A percentile compares a stretch with the other conserved stretches of the same genome.
phyloP scores from a whole-genome alignment of 1,140 invertebrate species.

The Drosophila busckii region DNA sequence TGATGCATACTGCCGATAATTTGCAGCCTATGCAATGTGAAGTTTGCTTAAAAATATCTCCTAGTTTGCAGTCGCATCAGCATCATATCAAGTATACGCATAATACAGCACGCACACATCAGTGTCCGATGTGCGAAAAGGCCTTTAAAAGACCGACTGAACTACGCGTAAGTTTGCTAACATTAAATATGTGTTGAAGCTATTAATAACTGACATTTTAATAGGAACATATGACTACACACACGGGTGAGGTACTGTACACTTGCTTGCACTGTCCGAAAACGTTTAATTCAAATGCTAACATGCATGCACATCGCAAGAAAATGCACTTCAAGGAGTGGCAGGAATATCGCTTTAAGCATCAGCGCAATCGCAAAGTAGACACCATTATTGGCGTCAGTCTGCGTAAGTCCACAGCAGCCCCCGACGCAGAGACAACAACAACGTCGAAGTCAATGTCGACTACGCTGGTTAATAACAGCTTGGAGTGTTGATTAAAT shows the following conservation, averaged over 20 bases:
- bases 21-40: slow-evolving; percentile 52
- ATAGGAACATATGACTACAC: slow-evolving; percentile 73
- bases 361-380: slow-evolving; percentile 18
- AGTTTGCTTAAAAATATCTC: slow-evolving; percentile 60
- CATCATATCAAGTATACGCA: slow-evolving; percentile 61
- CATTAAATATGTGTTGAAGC: background rate
- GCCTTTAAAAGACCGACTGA: slow-evolving; percentile 57
- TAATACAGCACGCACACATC: slow-evolving; percentile 44
- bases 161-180: slow-evolving; percentile 32
- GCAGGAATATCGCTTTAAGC: slow-evolving; percentile 47
- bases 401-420: slow-evolving; percentile 50
- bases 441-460: background rate
- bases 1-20: slow-evolving; percentile 61
- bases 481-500: slow-evolving; percentile 22
- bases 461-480: background rate
- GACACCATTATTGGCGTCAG: slow-evolving; percentile 53
- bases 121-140: slow-evolving; percentile 69
- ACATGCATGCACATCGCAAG: slow-evolving; percentile 75
- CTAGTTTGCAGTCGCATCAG: slow-evolving; percentile 54
- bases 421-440: background rate
- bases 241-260: slow-evolving; percentile 66
- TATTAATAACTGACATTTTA: background rate
- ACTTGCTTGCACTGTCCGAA: slow-evolving; percentile 72
- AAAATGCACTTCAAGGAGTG: slow-evolving; percentile 70
- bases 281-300: slow-evolving; percentile 72